Conservation (phyloP, 2,888 invertebrate genomes). For the Chymomyza procnemis region DNA sequence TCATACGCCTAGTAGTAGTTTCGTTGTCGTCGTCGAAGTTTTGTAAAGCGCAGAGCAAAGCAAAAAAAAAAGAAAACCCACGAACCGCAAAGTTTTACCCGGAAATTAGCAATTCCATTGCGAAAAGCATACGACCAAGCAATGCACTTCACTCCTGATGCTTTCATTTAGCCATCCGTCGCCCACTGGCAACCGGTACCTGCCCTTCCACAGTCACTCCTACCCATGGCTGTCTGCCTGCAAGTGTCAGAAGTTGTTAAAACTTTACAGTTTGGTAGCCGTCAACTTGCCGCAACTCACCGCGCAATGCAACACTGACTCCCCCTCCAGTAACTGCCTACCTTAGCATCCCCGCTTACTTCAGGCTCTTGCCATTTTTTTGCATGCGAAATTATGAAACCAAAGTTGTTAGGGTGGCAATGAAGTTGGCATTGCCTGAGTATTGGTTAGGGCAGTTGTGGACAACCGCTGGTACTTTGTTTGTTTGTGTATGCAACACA, state of each 20-base stretch:
- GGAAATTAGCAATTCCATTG: constrained; percentile 73
- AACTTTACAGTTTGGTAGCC: constrained; percentile 60
- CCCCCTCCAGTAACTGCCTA: not conserved
- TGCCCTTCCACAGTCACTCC: not conserved
- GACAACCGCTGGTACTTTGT: constrained; percentile 9
- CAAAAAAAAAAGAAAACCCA: constrained; percentile 41
- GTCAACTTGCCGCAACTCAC: constrained; percentile 41
- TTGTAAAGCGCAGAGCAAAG: constrained; percentile 1
- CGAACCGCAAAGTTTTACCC: constrained; percentile 61
- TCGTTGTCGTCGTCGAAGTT: constrained; percentile 17
- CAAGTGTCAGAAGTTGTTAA: constrained; percentile 74
- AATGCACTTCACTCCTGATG: constrained; percentile 53
- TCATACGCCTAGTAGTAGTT: constrained; percentile 31
- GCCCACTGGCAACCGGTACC: not conserved
- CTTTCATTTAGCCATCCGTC: constrained; percentile 21
- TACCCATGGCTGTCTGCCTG: constrained; percentile 33
- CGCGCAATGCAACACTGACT: not conserved
- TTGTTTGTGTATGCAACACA: constrained; percentile 11
- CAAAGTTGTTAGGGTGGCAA: constrained; percentile 25
- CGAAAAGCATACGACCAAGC: constrained; percentile 19
- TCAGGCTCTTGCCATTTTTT: constrained; percentile 23
- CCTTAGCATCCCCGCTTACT: too few species aligned
- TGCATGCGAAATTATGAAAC: constrained; percentile 60
- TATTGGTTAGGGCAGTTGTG: not conserved
- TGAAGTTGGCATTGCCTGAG: constrained; percentile 4